Base-by-base conservation (phyloP, 2,888 invertebrate species). In the Auanema sp. region DNA sequence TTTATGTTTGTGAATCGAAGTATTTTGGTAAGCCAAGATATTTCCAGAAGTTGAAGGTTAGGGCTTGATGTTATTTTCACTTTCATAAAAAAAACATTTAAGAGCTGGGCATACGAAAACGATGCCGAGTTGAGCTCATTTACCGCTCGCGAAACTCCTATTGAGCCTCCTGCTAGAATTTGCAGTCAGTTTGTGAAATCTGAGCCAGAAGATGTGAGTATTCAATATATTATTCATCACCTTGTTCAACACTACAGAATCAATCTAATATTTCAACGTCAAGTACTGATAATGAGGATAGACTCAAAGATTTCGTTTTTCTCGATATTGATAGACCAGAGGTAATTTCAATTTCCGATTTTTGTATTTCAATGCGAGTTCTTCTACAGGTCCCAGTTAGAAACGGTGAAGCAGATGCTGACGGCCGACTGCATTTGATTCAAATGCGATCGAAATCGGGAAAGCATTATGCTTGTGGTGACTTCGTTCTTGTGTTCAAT, bases 1-100 rank as follows among this genome's bases (percentile, higher is more conserved):
- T 97, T 1, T 98, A 91, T 83, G 95, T 97, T 0, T 97, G 97
- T 84, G 97, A 98, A 86, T 94, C 92, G 18, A 89, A 94, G 5
- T 98, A 98, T 85, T 91, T 90, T 75, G 90, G 92, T 0, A 90
- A 90, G 78, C 89, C 89, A 43, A 89, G 93, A 67, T 89, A 90
- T 78, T 97, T 97, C 85, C 93, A 93, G 85, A 96, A 96, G 86
- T 92, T 97, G 42, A 87, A 87, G 83, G 86, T 86, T 72, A n/a
- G n/a, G n/a, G n/a, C n/a, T n/a, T n/a, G n/a, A n/a, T n/a, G 65
- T 68, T 50, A 14, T 57, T 57, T 3, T 4, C 5, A 4, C n/a
- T 44, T 23, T 23, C n/a, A 14, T 11, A 10, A 57, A 10, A 16
- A 23, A 56, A 18, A 16, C 16, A 4, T 62, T 43, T 2, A 54